Base-by-base conservation (phyloP, 2,888 invertebrate genomes). In the Temnothorax rugatulus region DNA sequence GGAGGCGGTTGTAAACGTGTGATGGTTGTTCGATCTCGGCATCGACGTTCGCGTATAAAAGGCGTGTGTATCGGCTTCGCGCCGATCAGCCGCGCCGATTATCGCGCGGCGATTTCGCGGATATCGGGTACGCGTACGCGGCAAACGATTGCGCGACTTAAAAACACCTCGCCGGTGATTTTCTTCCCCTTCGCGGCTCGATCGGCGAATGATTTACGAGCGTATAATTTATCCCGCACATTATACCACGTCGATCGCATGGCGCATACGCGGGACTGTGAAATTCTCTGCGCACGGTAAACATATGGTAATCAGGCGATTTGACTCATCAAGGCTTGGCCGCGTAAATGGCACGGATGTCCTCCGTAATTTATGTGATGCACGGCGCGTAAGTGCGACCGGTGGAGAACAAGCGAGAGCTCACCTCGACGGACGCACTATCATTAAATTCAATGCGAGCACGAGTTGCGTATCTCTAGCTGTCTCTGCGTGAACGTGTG, bases 301-400 rank as follows among this genome's bases (percentile, higher is more conserved):
- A 88, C 86, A 86, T 88, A 89, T 90, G 88, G 89, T 91, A 91
- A 91, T 91, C 90, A 86, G 88, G 74, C 88, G 91, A 92, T 91
- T 92, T 87, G 91, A 92, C 91, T 92, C 92, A 90, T 92, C 92
- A 88, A 90, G 89, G 90, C 87, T 91, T 90, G 86, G 90, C 89
- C 89, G 92, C 92, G 91, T 92, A 91, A 92, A 92, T 90, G 90
- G 90, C 90, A 86, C 87, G 90, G 89, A 90, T 91, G 91, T 90
- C 88, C 89, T 82, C 88, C 82, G 86, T 92, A 90, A 92, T 92
- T 92, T 92, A 92, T 92, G 88, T 87, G 84, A 86, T 88, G 83
- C 90, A 88, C 89, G 87, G 84, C 86, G 87, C 88, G 89, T 88
- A 88, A 90, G 90, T 89, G 90, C 87, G 86, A 88, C 71, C 86